Conservation (phyloP, 2,888 invertebrate genomes). For the Amphipyra tragopoginis region DNA sequence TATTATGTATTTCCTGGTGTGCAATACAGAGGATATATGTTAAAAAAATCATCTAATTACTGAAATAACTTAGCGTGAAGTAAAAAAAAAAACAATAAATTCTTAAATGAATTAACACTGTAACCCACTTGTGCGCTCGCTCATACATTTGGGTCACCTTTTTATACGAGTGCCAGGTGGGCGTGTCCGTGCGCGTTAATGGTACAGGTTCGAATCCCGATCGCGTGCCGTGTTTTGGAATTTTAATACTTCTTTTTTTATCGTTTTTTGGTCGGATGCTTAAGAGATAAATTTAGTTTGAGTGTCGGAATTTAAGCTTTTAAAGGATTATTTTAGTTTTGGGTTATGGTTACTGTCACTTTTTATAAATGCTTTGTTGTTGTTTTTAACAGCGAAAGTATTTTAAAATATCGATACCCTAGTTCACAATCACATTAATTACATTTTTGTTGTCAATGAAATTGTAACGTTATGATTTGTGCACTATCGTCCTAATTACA, state of each 20-base stretch:
- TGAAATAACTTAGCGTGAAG: not conserved
- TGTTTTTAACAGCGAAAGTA: not conserved
- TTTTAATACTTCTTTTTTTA: conserved; percentile 71
- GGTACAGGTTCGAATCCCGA: conserved; percentile 80
- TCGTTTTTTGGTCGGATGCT: conserved; percentile 50
- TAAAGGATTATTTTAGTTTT: conserved; percentile 46
- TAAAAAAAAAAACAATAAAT: conserved; percentile 14
- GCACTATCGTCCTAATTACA: too few relatives aligned
- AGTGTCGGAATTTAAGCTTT: conserved; percentile 60
- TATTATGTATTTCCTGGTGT: too few relatives aligned
- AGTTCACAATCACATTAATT: too few relatives aligned
- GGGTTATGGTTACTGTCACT: conserved; percentile 7
- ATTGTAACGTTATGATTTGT: too few relatives aligned
- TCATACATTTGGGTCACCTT: conserved; percentile 67
- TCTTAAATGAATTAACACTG: conserved; percentile 5
- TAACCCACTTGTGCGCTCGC: conserved; percentile 47
- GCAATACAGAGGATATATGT: too few relatives aligned
- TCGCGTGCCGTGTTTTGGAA: conserved; percentile 83
- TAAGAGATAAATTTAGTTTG: conserved; percentile 49
- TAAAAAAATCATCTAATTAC: too few relatives aligned
- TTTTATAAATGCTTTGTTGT: conserved; percentile 8
- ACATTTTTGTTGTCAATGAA: too few relatives aligned
- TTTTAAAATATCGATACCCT: too few relatives aligned
- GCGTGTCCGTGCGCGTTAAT: conserved; percentile 79
- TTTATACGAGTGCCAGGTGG: conserved; percentile 73